Evolutionary conservation across 2,888 invertebrate species (phyloP).

Genomic region (Rhorus exstirpatorius): DNA sequence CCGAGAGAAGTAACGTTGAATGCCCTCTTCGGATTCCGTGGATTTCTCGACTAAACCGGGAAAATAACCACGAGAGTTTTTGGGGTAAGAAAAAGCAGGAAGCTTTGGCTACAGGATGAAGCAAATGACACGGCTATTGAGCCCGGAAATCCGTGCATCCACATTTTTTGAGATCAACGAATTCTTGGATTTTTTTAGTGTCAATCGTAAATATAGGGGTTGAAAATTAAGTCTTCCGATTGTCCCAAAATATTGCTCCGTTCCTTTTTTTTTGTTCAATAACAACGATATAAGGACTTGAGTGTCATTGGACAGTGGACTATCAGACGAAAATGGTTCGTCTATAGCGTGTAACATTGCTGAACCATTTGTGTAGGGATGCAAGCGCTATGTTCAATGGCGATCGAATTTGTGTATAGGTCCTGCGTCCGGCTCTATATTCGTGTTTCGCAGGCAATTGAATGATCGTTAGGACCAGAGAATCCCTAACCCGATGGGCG

Average conservation of each 20-base stretch:
- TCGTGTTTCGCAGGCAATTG: constrained; percentile 50
- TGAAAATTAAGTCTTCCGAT: too few relatives aligned
- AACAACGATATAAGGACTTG: too few relatives aligned
- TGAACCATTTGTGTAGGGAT: neutral
- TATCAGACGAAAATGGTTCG: constrained; percentile 7
- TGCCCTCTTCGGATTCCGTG: neutral
- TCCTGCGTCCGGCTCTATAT: constrained; percentile 46
- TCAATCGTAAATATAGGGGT: too few relatives aligned
- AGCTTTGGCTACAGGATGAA: neutral
- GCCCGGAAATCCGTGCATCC: constrained; percentile 68
- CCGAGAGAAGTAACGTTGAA: constrained; percentile 21
- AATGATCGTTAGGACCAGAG: constrained; percentile 42
- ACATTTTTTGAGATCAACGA: too few relatives aligned
- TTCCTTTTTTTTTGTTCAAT: too few relatives aligned
- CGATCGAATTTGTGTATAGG: constrained; percentile 17
- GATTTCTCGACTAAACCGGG: neutral
- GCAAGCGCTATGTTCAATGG: constrained; percentile 5
- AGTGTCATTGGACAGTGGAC: neutral
- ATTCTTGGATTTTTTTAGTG: too few relatives aligned
- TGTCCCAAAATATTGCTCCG: too few relatives aligned
- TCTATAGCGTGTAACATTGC: neutral
- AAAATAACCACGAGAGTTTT: constrained; percentile 35
- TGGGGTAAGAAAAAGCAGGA: neutral
- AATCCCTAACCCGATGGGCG: constrained; percentile 31
- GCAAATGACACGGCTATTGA: constrained; percentile 17